Percentiles rank a stretch among this genome's conserved stretches.
Evolutionary conservation across 2,113 vertebrate species (phyloP).

Genomic region (Verasper variegatus): DNA sequence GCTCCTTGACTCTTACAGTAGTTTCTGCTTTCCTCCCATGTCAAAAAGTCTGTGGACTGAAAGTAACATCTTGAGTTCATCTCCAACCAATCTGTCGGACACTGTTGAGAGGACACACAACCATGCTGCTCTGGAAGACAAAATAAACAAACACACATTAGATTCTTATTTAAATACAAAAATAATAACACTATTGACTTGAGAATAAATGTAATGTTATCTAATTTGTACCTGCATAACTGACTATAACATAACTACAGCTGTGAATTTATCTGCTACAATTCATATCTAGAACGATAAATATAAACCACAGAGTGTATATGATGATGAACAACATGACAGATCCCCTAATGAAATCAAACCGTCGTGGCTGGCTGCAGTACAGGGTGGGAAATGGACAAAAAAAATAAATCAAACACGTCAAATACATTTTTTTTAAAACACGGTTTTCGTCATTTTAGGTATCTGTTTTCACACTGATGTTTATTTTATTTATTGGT

Average conservation of each 20-base stretch:
- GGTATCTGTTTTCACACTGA: too few species aligned
- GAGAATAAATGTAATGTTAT: background rate
- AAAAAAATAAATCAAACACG: too few species aligned
- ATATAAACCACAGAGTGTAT: background rate
- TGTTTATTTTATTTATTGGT: too few species aligned
- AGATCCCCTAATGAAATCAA: too few species aligned
- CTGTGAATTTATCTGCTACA: background rate
- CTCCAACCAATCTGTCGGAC: slow-evolving; percentile 5
- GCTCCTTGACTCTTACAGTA: slow-evolving; percentile 23
- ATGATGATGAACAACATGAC: too few species aligned
- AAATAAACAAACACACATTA: background rate
- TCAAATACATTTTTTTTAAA: too few species aligned
- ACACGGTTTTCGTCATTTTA: too few species aligned
- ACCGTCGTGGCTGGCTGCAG: too few species aligned
- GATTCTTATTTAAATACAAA: background rate
- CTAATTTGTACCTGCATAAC: background rate
- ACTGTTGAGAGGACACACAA: background rate
- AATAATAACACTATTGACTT: background rate
- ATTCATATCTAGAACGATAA: background rate
- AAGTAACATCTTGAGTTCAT: slow-evolving; percentile 39
- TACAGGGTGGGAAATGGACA: too few species aligned
- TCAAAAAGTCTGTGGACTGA: background rate
- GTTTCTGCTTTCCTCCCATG: slow-evolving; percentile 27
- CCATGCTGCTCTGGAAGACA: background rate
- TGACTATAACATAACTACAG: background rate